Conservation (phyloP, 1,140 invertebrate genomes). For the Magallana angulata region DNA sequence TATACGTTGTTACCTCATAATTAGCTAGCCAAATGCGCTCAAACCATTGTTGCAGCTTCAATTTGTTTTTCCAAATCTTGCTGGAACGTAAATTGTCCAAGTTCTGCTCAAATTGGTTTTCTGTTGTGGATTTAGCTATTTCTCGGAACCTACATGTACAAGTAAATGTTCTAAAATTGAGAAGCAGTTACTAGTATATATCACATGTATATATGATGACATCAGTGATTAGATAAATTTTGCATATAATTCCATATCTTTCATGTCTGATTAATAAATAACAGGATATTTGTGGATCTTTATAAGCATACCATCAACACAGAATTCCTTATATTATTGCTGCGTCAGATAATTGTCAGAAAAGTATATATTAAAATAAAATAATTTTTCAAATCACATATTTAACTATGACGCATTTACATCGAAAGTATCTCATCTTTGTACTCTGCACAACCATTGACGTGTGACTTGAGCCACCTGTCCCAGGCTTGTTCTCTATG, state of each 20-base stretch:
- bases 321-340: neutral
- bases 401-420: slow-evolving; percentile 18
- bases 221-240: slow-evolving; percentile 22
- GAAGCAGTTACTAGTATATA: slow-evolving; percentile 8
- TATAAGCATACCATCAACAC: neutral
- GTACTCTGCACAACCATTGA: slow-evolving; percentile 27
- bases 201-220: neutral
- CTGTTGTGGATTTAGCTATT: slow-evolving; percentile 39
- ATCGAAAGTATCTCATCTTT: slow-evolving; percentile 37
- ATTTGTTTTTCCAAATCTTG: slow-evolving; percentile 36
- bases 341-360: neutral
- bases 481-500: slow-evolving; percentile 51
- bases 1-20: slow-evolving; percentile 3
- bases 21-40: slow-evolving; percentile 38
- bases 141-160: slow-evolving; percentile 37
- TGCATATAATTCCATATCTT: neutral
- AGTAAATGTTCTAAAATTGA: neutral
- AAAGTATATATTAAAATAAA: neutral
- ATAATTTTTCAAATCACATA: neutral
- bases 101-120: slow-evolving; percentile 5
- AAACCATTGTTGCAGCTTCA: slow-evolving; percentile 21
- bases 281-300: neutral
- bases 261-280: neutral
- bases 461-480: slow-evolving; percentile 31
- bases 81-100: neutral